Base-by-base conservation (phyloP, 1,140 invertebrate species). In the Galleria mellonella region DNA sequence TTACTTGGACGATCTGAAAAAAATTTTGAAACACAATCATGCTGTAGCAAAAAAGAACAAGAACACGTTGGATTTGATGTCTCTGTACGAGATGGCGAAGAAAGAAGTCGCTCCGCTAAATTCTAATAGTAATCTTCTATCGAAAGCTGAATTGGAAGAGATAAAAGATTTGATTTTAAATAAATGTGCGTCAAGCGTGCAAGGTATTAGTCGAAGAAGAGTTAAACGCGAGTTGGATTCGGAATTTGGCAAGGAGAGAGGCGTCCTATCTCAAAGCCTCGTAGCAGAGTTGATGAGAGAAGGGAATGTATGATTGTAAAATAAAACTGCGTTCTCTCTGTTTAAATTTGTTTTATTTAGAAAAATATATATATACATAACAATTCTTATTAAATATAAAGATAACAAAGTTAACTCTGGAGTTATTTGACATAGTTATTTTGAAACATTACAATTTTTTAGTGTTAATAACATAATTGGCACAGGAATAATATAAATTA, bases 31-130 rank as follows among this genome's bases (percentile, higher is more conserved):
- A 55, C 60, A 62, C 10, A 68, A 72, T 38, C 56, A 67, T 41
- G 62, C 65, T 9, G 40, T 45, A 30, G 41, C 44, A 4, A 72
- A 66, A 33, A 72, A 69, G 41, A 68, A 64, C 9, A 70, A 62
- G 39, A 61, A 41, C 7, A 28, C 61, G 7, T 53, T 82, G 35
- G 72, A 83, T 46, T 44, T 79, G 5, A 58, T 47, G 32, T 60
- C 50, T 10, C 43, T 83, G 14, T 83, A 83, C 43, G 55, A 70
- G 43, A 78, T 82, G 73, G 79, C 76, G 7, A 72, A 62, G 43
- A 52, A 49, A 10, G 59, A 76, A 14, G 40, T 8, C 4, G 43
- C 50, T 0, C 14, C 56, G 5, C 37, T 69, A 5, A 46, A 45
- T 48, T 65, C 60, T 0, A 41, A 65, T 13, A 57, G 50, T 9